Conservation (phyloP, 2,113 vertebrate species). For the Cynopterus brachyotis region DNA sequence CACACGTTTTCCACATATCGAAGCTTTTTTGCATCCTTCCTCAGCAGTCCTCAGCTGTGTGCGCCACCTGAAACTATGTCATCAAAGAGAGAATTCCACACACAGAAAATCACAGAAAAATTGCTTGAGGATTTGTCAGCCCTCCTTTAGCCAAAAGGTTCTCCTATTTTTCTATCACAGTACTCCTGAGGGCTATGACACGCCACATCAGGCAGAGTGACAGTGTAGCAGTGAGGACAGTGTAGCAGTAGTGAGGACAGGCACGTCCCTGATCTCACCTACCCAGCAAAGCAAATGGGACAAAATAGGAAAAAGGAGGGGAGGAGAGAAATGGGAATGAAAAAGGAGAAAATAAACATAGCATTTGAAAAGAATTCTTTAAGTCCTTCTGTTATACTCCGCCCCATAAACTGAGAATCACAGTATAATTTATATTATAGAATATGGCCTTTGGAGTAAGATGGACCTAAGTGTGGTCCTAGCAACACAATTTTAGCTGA, state of each 20-base stretch:
- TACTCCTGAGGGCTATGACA: neutral
- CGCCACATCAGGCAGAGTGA: neutral
- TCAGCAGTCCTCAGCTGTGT: accelerated
- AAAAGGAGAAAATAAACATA: neutral
- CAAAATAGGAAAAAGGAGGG: neutral
- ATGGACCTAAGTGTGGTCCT: neutral
- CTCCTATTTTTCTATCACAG: neutral
- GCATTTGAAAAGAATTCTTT: neutral
- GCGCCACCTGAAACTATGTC: neutral
- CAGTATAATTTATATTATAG: neutral
- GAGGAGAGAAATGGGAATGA: neutral
- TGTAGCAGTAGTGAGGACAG: neutral
- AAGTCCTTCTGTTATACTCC: neutral
- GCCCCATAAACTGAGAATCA: neutral
- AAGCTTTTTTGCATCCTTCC: neutral
- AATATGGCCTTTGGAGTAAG: neutral
- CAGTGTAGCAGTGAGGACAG: accelerated
- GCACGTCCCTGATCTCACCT: neutral
- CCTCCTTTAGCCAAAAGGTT: neutral
- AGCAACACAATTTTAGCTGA: neutral
- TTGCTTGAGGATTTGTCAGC: neutral
- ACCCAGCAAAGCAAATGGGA: neutral
- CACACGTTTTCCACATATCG: neutral
- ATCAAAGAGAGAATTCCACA: neutral
- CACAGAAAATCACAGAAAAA: neutral